phyloP scores from a whole-genome alignment of 2,888 invertebrate genomes.

The Aphidius colemani region DNA sequence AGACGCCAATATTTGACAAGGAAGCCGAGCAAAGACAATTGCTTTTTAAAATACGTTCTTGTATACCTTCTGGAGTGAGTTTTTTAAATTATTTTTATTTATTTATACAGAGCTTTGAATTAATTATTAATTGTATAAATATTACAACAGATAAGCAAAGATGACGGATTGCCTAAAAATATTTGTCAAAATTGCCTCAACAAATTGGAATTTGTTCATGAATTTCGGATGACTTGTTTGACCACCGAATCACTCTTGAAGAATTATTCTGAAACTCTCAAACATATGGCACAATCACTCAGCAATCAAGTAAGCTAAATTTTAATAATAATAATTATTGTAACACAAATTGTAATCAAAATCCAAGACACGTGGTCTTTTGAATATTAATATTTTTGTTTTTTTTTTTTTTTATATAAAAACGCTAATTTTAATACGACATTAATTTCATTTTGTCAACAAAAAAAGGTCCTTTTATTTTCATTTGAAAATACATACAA shows the following conservation, averaged over 20 bases:
- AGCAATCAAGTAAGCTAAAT: constrained; percentile 69
- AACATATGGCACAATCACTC: constrained; percentile 70
- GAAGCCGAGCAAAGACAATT: constrained; percentile 74
- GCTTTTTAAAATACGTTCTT: constrained; percentile 71
- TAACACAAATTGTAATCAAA: no score
- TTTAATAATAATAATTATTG: no score
- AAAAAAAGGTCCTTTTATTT: background rate
- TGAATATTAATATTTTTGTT: no score
- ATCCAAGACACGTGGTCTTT: no score
- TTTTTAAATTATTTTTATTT: constrained; percentile 17
- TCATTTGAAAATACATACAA: background rate
- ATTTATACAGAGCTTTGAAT: no score
- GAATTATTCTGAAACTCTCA: constrained; percentile 73
- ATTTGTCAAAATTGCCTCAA: constrained; percentile 73
- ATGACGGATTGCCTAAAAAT: constrained; percentile 74
- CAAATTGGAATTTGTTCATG: constrained; percentile 71
- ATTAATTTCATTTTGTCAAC: no score
- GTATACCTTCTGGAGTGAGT: constrained; percentile 73
- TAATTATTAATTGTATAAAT: no score
- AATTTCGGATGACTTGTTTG: constrained; percentile 71
- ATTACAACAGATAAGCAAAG: constrained; percentile 71
- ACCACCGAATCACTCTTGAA: constrained; percentile 70
- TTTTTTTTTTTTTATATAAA: no score
- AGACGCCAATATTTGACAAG: constrained; percentile 74
- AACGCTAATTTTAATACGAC: no score